Evolutionary conservation across 2,113 vertebrate species (phyloP), one percentile per base, ranked within the genome.

Genomic region (Calyptomena viridis): DNA sequence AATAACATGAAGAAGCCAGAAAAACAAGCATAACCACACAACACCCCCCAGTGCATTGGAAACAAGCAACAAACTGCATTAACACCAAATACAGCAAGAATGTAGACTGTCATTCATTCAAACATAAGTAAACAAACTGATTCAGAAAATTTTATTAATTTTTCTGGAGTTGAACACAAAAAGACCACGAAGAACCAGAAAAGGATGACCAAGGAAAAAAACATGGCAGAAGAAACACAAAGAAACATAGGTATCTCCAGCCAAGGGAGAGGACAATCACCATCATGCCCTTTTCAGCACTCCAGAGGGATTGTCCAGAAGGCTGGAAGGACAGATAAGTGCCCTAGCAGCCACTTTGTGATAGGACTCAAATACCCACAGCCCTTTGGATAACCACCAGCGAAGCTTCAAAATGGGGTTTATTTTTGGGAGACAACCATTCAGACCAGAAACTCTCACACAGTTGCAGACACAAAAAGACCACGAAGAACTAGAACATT

Each of bases 81-180:
- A 91, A 63, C 44, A 93, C 13, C 73, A 90, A 66, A 94, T 62
- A 33, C 55, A 78, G 24, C 39, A 66, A 62, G 55, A 92, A 91
- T 5, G 49, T 74, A 73, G 85, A 84, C 64, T 91, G 56, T 56
- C 58, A 89, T 30, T 91, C 76, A 89, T 49, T 83, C 89, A 94
- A 56, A 73, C 53, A 77, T 9, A 74, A 50, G 75, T 50, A 93
- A 79, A 90, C 82, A 30, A 92, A 92, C 33, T 47, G 64, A 93
- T 89, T 94, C 93, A 82, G 85, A 66, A 94, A 95, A 96, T 50
- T 15, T 9, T n/a, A 88, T 87, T 42, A 72, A 33, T 84, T 94
- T 85, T 73, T 64, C 87, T 90, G 37, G 35, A n/a, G n/a, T n/a
- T n/a, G n/a, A n/a, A n/a, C n/a, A n/a, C n/a, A n/a, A n/a, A n/a